Evolutionary conservation across 2,113 vertebrate species (phyloP), one percentile per base, ranked within the genome.

Genomic region (Fregata magnificens): DNA sequence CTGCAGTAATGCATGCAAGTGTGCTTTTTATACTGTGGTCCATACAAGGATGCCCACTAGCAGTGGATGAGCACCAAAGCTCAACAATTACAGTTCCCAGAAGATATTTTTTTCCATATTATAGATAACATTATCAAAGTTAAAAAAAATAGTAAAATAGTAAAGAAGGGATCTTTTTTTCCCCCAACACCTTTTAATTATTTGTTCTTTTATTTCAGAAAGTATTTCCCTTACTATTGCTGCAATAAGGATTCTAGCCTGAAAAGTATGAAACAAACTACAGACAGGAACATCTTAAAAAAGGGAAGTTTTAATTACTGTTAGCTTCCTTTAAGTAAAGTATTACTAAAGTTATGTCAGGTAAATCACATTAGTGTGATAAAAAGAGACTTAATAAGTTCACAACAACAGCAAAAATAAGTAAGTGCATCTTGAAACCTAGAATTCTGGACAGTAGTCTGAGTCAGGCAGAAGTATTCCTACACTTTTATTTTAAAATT

Each of bases 1-100:
- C 3, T 0, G 19, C 3, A 7, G n/a, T 14, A 55, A 22, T 65
- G 7, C 1, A 0, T 29, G 10, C 10, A 31, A 3, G 4, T 55
- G 36, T 90, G 22, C 14, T 76, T 91, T 56, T 82, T 69, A 25
- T 16, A 16, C 29, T 16, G 4, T 38, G 21, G 5, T 58, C 45
- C 18, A 6, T 24, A 12, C 28, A 53, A 25, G 7, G 31, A 16
- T 42, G 45, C 7, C 69, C 32, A n/a, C 49, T 34, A 24, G 28
- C 4, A 26, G 7, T 25, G 18, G 28, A 58, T 25, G n/a, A 85
- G 7, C 25, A 36, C 13, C 29, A 88, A 28, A 13, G 7, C 16
- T 77, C 78, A 84, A 40, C 15, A 70, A 15, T 59, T 40, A n/a
- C 13, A 42, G 28, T 36, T 70, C 52, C 73, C 50, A 34, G 19